Evolutionary conservation across 2,797 vertebrate genomes (phyloP).

Genomic region (Alcedo atthis): DNA sequence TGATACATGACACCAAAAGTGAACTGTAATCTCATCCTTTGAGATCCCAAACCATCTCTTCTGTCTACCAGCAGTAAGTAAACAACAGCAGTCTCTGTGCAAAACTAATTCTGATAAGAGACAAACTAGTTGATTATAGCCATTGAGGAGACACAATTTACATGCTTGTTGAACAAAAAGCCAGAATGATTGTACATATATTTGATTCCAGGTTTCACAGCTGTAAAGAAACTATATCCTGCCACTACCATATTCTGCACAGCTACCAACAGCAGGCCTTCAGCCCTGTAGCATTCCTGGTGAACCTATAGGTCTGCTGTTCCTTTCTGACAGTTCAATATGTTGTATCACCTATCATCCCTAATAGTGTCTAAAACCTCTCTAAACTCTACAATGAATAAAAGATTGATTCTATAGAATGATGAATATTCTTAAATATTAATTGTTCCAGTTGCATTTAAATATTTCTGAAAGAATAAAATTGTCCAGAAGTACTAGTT

Average conservation of each 20-base stretch:
- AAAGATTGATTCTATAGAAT: neutral
- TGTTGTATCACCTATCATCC: neutral
- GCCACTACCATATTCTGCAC: neutral
- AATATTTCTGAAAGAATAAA: slow-evolving; percentile 18
- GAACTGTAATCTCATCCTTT: neutral
- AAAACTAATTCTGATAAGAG: neutral
- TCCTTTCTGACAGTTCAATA: neutral
- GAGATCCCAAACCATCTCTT: neutral
- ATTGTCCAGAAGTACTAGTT: slow-evolving; percentile 45
- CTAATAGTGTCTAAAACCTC: neutral
- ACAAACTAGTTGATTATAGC: neutral
- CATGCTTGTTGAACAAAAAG: neutral
- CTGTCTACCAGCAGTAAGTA: neutral
- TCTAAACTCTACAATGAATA: neutral
- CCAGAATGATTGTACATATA: neutral
- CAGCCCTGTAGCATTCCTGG: neutral
- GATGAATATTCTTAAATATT: neutral
- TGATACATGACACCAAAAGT: neutral
- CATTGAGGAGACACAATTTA: neutral
- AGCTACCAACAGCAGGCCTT: neutral
- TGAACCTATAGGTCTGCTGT: neutral
- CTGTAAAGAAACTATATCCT: neutral
- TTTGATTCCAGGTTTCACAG: neutral
- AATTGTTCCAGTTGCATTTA: neutral
- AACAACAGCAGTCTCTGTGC: neutral